A percentile compares a stretch with the other conserved stretches of the same genome.
Conservation (phyloP, 2,888 invertebrate genomes). For the Monopis laevigella region DNA sequence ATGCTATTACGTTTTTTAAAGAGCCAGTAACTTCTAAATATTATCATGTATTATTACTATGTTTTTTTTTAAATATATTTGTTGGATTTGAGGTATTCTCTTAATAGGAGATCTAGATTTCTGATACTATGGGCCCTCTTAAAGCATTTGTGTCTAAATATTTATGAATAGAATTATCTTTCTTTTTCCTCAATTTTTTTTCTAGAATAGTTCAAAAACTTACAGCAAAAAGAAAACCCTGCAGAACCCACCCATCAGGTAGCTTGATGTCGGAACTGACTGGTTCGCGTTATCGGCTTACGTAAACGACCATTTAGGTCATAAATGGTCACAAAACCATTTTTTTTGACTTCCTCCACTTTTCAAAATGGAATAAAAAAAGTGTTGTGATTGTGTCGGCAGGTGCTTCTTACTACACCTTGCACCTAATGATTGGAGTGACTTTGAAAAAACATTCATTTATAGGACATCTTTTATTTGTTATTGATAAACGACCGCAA, state of each 20-base stretch:
- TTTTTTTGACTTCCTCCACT: conserved; percentile 56
- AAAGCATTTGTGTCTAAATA: not conserved
- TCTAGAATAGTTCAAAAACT: not conserved
- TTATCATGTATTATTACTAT: no score
- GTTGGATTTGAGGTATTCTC: no score
- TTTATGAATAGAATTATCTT: not conserved
- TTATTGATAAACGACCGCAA: no score
- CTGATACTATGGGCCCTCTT: no score
- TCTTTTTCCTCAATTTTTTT: not conserved
- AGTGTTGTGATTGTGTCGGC: conserved; percentile 51
- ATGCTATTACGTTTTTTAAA: no score
- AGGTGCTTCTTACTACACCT: conserved; percentile 46
- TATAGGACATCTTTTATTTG: no score
- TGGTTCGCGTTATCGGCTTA: not conserved
- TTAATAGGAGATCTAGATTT: no score
- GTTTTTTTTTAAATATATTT: no score
- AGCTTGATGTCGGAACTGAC: not conserved
- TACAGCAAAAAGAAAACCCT: not conserved
- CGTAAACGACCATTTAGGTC: conserved; percentile 5
- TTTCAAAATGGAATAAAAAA: conserved; percentile 33
- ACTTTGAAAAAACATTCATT: no score
- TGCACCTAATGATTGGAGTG: conserved; percentile 48
- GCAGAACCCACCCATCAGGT: not conserved
- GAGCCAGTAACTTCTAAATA: no score
- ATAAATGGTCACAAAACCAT: conserved; percentile 21